Evolutionary conservation across 2,888 invertebrate genomes (phyloP).

Genomic region (Cephus pulcher): DNA sequence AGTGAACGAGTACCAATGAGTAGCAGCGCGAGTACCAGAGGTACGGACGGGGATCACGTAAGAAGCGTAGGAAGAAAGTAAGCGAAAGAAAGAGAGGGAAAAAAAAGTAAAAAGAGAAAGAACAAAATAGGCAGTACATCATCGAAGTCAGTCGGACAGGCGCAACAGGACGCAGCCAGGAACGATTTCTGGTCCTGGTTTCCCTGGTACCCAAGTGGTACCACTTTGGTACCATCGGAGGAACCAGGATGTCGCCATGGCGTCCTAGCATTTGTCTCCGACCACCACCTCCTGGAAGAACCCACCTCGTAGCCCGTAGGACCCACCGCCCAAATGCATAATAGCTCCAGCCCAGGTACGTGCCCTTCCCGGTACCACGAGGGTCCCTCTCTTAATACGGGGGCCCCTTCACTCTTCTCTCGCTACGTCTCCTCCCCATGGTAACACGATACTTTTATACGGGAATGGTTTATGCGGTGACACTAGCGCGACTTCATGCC

Average conservation of each 20-base stretch:
- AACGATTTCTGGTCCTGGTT: not conserved
- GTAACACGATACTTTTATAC: constrained; percentile 59
- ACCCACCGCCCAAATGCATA: not conserved
- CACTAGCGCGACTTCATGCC: constrained; percentile 50
- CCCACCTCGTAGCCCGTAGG: not conserved
- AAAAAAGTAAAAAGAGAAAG: constrained; percentile 22
- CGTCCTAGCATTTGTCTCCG: not conserved
- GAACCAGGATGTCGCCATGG: not conserved
- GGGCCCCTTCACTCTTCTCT: not conserved
- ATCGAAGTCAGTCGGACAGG: constrained; percentile 2
- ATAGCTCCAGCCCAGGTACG: not conserved
- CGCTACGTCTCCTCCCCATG: constrained; percentile 22
- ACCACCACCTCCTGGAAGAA: not conserved
- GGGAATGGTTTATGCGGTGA: constrained; percentile 64
- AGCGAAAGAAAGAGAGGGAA: not conserved
- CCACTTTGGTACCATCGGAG: not conserved
- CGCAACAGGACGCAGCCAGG: not conserved
- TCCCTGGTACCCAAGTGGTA: not conserved
- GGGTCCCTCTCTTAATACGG: not conserved
- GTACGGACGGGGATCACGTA: constrained; percentile 15
- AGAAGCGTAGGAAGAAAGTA: constrained; percentile 26
- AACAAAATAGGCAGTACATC: constrained; percentile 27
- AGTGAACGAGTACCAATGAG: not conserved
- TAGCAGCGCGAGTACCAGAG: constrained; percentile 9
- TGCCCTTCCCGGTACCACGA: not conserved